These are phyloP conservation scores for Exephanes ischioxanthus DNA, from an alignment of 2,888 invertebrate genomes.

Conservation along the genomic window DNA sequence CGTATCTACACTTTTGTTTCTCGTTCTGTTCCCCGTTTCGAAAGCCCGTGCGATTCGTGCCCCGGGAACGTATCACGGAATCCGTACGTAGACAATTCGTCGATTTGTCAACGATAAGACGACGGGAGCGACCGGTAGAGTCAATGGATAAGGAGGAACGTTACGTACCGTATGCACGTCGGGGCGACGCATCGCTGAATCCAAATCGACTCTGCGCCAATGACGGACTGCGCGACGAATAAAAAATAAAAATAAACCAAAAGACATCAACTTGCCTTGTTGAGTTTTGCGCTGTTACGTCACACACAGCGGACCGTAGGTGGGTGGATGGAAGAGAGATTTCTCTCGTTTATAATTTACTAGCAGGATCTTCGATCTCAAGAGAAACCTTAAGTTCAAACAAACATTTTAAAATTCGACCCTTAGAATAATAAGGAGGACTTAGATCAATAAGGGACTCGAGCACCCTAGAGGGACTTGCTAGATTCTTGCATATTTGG, in stretches of 20 bases:
- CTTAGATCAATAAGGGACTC: too few relatives aligned
- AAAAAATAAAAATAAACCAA: neutral
- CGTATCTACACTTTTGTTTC: constrained; percentile 44
- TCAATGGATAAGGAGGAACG: constrained; percentile 30
- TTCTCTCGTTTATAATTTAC: neutral
- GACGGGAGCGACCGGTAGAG: constrained; percentile 23
- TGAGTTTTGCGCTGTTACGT: constrained; percentile 32
- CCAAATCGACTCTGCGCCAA: neutral
- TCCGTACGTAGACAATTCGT: constrained; percentile 40
- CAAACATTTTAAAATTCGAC: too few relatives aligned
- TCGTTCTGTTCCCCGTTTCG: constrained; percentile 36
- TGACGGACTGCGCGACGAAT: neutral
- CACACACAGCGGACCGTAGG: constrained; percentile 47
- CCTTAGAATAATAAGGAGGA: too few relatives aligned
- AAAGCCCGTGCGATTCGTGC: constrained; percentile 39
- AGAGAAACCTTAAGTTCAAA: too few relatives aligned
- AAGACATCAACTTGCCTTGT: neutral
- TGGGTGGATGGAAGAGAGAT: constrained; percentile 34
- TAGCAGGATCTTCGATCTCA: too few relatives aligned
- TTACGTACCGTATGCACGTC: neutral
- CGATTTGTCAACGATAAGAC: constrained; percentile 50
- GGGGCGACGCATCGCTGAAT: constrained; percentile 18
- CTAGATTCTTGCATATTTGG: too few relatives aligned
- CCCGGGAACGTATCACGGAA: neutral
- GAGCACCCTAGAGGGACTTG: too few relatives aligned